phyloP scores from a whole-genome alignment of 1,140 invertebrate species.

The Fopius arisanus region DNA sequence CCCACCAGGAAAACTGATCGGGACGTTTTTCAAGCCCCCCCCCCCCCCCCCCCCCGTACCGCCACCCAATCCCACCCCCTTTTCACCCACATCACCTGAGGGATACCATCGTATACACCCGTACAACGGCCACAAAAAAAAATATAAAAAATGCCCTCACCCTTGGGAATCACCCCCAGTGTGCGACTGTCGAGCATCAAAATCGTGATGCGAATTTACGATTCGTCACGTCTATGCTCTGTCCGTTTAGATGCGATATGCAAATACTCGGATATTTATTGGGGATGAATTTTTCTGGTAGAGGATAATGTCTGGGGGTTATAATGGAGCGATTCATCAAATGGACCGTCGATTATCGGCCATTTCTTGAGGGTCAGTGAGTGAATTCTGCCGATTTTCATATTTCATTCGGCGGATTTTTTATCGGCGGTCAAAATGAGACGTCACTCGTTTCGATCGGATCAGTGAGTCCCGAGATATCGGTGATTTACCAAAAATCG shows the following conservation, averaged over 20 bases:
- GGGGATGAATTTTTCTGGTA: background rate
- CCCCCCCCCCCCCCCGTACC: background rate
- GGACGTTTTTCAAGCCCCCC: conserved; percentile 24
- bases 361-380: no score
- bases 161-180: background rate
- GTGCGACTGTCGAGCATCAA: conserved; percentile 18
- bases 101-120: background rate
- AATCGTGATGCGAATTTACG: conserved; percentile 21
- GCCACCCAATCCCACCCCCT: background rate
- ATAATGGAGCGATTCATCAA: no score
- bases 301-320: no score
- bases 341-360: no score
- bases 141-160: background rate
- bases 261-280: background rate
- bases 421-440: no score
- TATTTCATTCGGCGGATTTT: no score
- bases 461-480: no score
- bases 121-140: background rate
- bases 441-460: no score
- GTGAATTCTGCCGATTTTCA: no score
- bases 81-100: background rate
- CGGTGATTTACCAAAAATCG: no score
- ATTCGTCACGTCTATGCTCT: conserved; percentile 19
- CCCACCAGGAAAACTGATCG: conserved; percentile 33
- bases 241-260: conserved; percentile 14